Evolutionary conservation across 2,113 vertebrate genomes (phyloP).

Genomic region (Hemiscyllium ocellatum): DNA sequence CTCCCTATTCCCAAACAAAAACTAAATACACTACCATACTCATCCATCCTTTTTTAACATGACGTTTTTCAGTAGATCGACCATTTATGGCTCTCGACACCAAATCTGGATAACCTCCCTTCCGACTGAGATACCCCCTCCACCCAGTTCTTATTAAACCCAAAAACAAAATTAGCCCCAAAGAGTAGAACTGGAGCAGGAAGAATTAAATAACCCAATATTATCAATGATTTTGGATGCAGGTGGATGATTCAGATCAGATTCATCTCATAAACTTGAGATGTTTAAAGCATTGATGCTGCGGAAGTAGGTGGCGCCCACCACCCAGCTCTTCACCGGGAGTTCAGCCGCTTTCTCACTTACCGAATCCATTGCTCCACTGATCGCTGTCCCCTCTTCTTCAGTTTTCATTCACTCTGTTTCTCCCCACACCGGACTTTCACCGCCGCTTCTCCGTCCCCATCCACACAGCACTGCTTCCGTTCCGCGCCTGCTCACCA

Average conservation of each 20-base stretch:
- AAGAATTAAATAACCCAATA: neutral
- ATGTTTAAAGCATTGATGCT: neutral
- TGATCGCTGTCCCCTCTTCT: too few relatives aligned
- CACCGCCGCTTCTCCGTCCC: neutral
- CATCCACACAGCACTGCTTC: neutral
- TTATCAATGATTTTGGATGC: neutral
- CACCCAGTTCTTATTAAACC: neutral
- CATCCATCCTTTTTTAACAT: neutral
- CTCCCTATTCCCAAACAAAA: neutral
- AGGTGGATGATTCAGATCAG: neutral
- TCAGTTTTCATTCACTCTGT: neutral
- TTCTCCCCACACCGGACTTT: neutral
- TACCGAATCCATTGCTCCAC: slow-evolving; percentile 27
- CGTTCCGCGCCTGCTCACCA: neutral
- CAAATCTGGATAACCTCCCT: neutral
- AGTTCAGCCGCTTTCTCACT: neutral
- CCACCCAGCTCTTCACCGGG: neutral
- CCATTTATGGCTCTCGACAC: neutral
- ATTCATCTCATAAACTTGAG: neutral
- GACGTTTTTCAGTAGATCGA: neutral
- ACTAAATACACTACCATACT: neutral
- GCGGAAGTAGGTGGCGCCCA: neutral
- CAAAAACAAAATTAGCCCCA: neutral
- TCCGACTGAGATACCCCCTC: neutral
- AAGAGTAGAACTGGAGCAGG: neutral